Base-by-base conservation (phyloP, 2,888 invertebrate species). In the Eupithecia centaureata region DNA sequence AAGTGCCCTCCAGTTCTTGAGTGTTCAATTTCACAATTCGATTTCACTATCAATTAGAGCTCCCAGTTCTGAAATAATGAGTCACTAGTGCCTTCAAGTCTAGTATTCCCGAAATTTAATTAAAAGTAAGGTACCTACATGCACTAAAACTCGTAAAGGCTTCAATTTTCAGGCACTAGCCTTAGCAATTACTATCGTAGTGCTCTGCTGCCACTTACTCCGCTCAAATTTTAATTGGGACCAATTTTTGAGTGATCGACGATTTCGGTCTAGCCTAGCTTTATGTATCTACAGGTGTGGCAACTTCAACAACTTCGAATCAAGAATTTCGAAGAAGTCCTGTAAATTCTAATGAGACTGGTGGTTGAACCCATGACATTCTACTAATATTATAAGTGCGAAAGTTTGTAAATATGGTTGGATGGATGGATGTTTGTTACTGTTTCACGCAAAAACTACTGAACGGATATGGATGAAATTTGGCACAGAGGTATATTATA, bases 141-240 rank as follows among this genome's bases (percentile, higher is more conserved):
- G 62, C 67, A 61, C 73, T 73, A 76, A 78, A 80, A 80, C 67
- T 75, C 72, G 73, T 74, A 73, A 79, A 73, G 63, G 75, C 69
- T 59, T 76, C 73, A 77, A 77, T 75, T 79, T 77, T 72, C 71
- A 64, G 67, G 73, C 61, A 66, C 70, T 61, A 68, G 80, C 76
- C 74, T 82, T 82, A 81, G 82, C 82, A 82, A 81, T 81, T 82
- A 85, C 81, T 76, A 78, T 76, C 79, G 79, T 74, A 70, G 69
- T 73, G 79, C 74, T 66, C 63, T 68, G 63, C 69, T 57, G 68
- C 82, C 84, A 85, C 84, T 86, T 82, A 79, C 75, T 68, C 74
- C 78, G 82, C 77, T 82, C 81, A 83, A 87, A 86, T 88, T 90
- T 90, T 90, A 91, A 90, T 90, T 91, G 90, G 90, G 77, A 83